A percentile compares a stretch with the other conserved stretches of the same genome.
Evolutionary conservation across 2,113 vertebrate species (phyloP).

Genomic region (Ursus arctos): DNA sequence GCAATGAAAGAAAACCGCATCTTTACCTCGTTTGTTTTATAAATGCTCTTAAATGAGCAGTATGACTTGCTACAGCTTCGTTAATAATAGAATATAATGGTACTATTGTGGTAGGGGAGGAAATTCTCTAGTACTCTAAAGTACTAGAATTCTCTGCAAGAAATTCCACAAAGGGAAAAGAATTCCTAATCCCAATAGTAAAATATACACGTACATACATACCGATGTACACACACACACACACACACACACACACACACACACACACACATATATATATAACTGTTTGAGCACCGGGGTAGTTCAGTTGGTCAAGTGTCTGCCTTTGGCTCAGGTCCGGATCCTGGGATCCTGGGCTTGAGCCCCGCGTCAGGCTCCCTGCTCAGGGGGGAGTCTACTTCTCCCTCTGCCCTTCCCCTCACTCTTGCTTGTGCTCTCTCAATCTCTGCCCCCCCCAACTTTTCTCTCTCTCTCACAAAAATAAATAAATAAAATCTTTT

Average conservation of each 20-base stretch:
- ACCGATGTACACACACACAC: not conserved
- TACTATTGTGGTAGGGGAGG: not conserved
- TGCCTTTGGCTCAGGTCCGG: not conserved
- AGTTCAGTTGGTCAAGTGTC: not conserved
- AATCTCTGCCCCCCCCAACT: too few species aligned
- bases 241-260: too few species aligned
- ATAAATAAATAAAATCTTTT: too few species aligned
- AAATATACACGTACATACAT: not conserved
- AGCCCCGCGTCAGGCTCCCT: not conserved
- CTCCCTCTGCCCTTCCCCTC: too few species aligned
- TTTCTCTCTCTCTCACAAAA: too few species aligned
- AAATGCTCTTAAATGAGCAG: constrained; percentile 30
- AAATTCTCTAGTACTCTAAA: not conserved
- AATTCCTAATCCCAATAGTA: not conserved
- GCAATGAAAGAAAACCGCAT: constrained; percentile 58
- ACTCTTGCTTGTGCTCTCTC: too few species aligned
- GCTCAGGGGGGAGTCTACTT: too few species aligned
- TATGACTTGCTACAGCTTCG: constrained; percentile 27
- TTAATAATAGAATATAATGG: not conserved
- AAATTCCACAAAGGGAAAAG: constrained; percentile 41
- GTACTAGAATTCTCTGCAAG: not conserved
- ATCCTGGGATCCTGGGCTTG: too few species aligned
- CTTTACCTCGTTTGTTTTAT: constrained; percentile 44
- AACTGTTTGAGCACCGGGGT: not conserved
- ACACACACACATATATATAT: not conserved